Evolutionary conservation across 23 tunicate species (phyloP), one percentile per base, ranked within the genome.

Genomic region (Ciona savignyi): DNA sequence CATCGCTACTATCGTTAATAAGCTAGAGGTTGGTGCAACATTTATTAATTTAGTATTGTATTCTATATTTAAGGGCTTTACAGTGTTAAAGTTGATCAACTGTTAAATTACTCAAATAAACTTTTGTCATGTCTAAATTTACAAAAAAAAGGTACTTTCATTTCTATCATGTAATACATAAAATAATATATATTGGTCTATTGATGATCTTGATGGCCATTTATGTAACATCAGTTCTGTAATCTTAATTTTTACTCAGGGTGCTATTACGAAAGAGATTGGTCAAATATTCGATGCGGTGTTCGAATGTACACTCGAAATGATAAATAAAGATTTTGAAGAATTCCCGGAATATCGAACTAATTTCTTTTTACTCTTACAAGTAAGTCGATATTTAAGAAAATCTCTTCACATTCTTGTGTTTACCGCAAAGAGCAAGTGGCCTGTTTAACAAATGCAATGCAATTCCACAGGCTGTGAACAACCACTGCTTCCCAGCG

Each of bases 251-350:
- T 60, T 29, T 51, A 48, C 29, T 4, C 74, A 91, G 88, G 79
- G 85, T 3, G 83, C 84, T 11, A 86, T 95, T 15, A 95, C 96
- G 42, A 81, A 84, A 63, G 96, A 95, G 76, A 95, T 95, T 25
- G 96, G 96, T 42, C 86, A 95, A 70, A 95, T 95, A 30, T 89
- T 95, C 33, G 99, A 88, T 48, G 99, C 99, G 15, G 99, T 95
- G 60, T 95, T 95, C 64, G 99, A 95, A 81, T 95, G 99, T 62
- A 95, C 99, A 25, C 76, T 95, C 26, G 99, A 95, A 70, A 95
- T 95, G 99, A 95, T 95, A 68, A 95, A 95, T 73, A 95, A 95
- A 80, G 90, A 95, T 67, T 95, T 95, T 65, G 99, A 95, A 78
- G 99, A 95, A 68, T 95, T 83, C 73, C 99, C 99, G 29, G 99